Evolutionary conservation across 2,797 vertebrate genomes (phyloP).

Genomic region (Poecilia wingei): DNA sequence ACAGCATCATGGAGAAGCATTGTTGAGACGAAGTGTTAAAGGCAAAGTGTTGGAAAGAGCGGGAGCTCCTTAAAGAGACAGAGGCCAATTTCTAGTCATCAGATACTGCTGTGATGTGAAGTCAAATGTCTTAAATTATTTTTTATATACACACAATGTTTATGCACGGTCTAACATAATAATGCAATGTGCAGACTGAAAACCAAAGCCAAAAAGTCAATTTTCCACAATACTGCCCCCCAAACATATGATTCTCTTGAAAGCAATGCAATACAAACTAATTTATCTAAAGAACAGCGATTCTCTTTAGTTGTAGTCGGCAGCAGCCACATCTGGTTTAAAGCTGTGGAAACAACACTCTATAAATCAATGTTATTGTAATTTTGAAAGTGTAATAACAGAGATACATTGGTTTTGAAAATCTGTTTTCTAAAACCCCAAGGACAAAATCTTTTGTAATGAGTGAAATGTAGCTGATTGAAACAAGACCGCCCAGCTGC

Average conservation of each 20-base stretch:
- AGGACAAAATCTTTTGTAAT: not conserved
- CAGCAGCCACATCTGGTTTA: not conserved
- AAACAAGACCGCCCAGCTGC: slow-evolving; percentile 8
- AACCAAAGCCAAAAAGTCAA: too few relatives aligned
- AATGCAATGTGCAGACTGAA: too few relatives aligned
- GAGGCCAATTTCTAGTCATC: too few relatives aligned
- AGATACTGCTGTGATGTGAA: too few relatives aligned
- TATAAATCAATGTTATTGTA: not conserved
- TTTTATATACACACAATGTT: too few relatives aligned
- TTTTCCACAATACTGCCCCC: not conserved
- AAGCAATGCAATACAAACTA: not conserved
- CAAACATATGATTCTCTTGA: not conserved
- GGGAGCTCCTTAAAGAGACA: too few relatives aligned
- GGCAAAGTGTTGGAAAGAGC: too few relatives aligned
- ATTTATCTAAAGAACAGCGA: not conserved
- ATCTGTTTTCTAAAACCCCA: not conserved
- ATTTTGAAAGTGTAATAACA: not conserved
- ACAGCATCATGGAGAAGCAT: too few relatives aligned
- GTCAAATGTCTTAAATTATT: too few relatives aligned
- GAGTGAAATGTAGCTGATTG: slow-evolving; percentile 7
- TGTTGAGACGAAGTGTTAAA: too few relatives aligned
- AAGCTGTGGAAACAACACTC: not conserved
- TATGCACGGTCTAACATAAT: too few relatives aligned
- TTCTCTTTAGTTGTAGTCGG: not conserved
- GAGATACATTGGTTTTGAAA: not conserved